phyloP scores from a whole-genome alignment of 2,888 invertebrate species.

The Chloromyia formosa region DNA sequence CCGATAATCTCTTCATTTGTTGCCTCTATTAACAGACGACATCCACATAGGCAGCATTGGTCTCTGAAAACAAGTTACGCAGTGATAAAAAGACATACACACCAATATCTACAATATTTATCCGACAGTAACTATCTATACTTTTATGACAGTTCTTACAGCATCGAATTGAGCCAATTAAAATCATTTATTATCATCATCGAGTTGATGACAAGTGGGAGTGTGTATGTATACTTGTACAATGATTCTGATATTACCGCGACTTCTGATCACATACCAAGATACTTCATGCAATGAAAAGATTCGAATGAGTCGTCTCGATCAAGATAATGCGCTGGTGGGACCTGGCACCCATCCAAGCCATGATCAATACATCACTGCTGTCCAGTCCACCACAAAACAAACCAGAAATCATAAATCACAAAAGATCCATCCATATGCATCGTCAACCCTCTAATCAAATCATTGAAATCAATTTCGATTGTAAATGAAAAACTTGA shows the following conservation, averaged over 20 bases:
- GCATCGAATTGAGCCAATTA: constrained; percentile 43
- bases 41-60: no score
- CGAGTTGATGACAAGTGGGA: constrained; percentile 32
- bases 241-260: neutral
- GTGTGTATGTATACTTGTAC: constrained; percentile 7
- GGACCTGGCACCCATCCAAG: constrained; percentile 20
- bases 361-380: constrained; percentile 15
- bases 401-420: no score
- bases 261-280: no score
- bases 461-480: constrained; percentile 47
- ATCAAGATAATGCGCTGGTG: no score
- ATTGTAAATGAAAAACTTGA: constrained; percentile 45
- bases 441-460: constrained; percentile 42
- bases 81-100: no score
- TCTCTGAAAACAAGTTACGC: no score
- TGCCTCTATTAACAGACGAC: no score
- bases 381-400: no score
- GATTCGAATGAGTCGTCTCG: neutral
- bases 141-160: neutral
- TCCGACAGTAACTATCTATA: neutral
- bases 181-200: constrained; percentile 38
- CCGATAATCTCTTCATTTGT: no score
- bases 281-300: no score
- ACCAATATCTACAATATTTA: neutral
- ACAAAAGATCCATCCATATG: neutral